Conservation (phyloP, 2,113 vertebrate genomes). For the Nanorana parkeri region DNA sequence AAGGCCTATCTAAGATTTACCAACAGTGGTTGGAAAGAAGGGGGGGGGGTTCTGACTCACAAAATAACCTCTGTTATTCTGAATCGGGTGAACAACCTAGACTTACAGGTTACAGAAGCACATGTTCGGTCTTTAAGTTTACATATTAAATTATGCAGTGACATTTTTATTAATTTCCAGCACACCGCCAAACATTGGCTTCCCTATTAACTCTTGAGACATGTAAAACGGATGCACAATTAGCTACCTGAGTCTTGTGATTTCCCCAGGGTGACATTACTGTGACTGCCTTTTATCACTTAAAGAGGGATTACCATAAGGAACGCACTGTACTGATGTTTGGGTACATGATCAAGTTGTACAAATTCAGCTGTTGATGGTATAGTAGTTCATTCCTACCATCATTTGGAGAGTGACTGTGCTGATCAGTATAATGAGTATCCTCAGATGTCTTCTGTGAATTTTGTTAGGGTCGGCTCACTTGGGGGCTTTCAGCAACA, state of each 20-base stretch:
- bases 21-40: no score
- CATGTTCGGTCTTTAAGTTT: slow-evolving; percentile 6
- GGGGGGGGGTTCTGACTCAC: no score
- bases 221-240: slow-evolving; percentile 40
- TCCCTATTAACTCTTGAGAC: slow-evolving; percentile 32
- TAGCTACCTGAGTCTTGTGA: slow-evolving; percentile 29
- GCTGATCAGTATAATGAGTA: no score
- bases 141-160: slow-evolving; percentile 26
- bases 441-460: no score
- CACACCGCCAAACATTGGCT: slow-evolving; percentile 14
- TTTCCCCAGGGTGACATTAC: slow-evolving; percentile 29
- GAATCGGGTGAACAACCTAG: neutral
- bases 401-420: no score
- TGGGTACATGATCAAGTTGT: slow-evolving; percentile 12
- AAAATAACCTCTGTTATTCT: neutral
- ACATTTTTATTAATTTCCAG: slow-evolving; percentile 43
- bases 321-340: slow-evolving; percentile 6
- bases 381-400: no score
- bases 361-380: neutral
- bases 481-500: no score
- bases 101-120: slow-evolving; percentile 1
- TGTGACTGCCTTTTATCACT: slow-evolving; percentile 40
- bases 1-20: no score
- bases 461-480: no score
- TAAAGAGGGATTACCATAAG: slow-evolving; percentile 33